These are phyloP conservation scores for Lordiphosa fenestrarum DNA, from an alignment of 2,888 invertebrate species.

Conservation along the genomic window DNA sequence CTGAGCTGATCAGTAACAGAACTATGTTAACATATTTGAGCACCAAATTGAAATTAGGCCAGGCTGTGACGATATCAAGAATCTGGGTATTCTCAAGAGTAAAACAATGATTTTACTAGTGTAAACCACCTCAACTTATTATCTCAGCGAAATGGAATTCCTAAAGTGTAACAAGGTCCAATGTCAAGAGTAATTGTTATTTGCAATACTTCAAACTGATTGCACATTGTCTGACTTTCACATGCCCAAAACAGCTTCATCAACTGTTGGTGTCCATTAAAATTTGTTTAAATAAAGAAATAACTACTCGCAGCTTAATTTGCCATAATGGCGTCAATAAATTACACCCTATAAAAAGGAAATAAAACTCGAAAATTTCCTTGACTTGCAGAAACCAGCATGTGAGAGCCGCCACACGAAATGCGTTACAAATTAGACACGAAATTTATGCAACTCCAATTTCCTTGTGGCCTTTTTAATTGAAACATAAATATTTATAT, in stretches of 20 bases:
- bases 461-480: conserved; percentile 70
- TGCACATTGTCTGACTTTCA: no score
- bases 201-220: not conserved
- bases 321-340: conserved; percentile 53
- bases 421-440: conserved; percentile 44
- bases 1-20: no score
- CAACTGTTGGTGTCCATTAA: not conserved
- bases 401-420: conserved; percentile 2
- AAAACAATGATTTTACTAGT: no score
- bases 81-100: no score
- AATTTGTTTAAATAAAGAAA: conserved; percentile 16
- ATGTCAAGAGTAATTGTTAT: no score
- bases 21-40: no score
- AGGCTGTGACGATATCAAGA: no score
- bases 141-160: no score
- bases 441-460: conserved; percentile 61
- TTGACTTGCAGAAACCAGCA: not conserved
- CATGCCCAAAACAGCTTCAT: no score
- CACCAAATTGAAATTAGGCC: no score
- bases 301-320: conserved; percentile 44
- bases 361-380: conserved; percentile 46
- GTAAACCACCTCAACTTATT: no score
- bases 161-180: no score
- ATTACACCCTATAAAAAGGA: conserved; percentile 59
- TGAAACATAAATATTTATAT: conserved; percentile 73